Evolutionary conservation across 2,797 vertebrate genomes (phyloP).

Genomic region (Oceanodroma leucorhoa): DNA sequence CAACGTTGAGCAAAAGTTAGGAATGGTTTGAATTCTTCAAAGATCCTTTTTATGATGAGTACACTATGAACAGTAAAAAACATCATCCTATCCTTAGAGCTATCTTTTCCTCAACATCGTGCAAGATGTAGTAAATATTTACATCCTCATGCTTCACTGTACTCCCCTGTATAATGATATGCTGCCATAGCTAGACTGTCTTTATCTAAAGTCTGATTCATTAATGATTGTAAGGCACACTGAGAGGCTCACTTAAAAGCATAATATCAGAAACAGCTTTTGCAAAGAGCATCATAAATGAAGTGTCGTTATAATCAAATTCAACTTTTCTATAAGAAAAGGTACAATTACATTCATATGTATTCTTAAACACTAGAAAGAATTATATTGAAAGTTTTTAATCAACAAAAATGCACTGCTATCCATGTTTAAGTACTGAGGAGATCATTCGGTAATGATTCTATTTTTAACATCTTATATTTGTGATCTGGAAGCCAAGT

Average conservation of each 20-base stretch:
- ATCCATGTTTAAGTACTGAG: background rate
- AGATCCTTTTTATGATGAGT: background rate
- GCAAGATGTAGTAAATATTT: slow-evolving; percentile 52
- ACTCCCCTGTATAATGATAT: slow-evolving; percentile 47
- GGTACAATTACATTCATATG: background rate
- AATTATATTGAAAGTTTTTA: background rate
- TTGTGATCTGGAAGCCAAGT: background rate
- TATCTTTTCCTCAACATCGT: background rate
- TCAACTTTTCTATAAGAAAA: slow-evolving; percentile 3
- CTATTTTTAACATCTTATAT: background rate
- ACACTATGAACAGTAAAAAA: background rate
- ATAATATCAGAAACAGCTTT: slow-evolving; percentile 36
- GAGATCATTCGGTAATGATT: background rate
- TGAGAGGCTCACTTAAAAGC: slow-evolving; percentile 28
- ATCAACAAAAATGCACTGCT: background rate
- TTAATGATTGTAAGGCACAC: slow-evolving; percentile 32
- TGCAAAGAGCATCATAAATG: slow-evolving; percentile 11
- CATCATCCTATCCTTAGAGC: background rate
- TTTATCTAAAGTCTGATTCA: slow-evolving; percentile 52
- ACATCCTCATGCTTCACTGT: slow-evolving; percentile 11
- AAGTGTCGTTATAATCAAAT: slow-evolving; percentile 9
- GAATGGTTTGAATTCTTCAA: background rate
- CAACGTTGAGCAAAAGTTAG: background rate
- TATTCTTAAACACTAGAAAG: background rate
- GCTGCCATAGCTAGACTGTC: slow-evolving; percentile 53